Evolutionary conservation across 2,113 vertebrate genomes (phyloP), one percentile per base, ranked within the genome.

Genomic region (Tylochromis polylepis): DNA sequence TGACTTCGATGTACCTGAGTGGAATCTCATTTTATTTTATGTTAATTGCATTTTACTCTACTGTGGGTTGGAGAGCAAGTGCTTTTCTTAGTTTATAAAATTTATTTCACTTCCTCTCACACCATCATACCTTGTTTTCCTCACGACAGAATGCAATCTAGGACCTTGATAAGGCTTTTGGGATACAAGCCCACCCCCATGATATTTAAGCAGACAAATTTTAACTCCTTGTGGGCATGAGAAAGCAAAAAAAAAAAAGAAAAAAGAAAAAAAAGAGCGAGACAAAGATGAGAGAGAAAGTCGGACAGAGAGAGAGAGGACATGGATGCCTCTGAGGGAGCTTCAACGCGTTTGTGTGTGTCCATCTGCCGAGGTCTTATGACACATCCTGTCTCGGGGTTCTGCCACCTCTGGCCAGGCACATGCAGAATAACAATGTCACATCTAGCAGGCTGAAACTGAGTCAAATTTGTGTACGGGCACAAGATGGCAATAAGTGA

Each of bases 261-360:
- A 11, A 8, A 83, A 7, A 2, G 5, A 15, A 51, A n/a, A 51
- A n/a, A 18, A 58, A 57, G 18, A 58, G 81, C 22, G 81, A 82
- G 72, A 79, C 70, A 80, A 51, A 91, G 12, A 70, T 22, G 49
- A 53, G 53, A 80, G 38, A 85, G 46, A 79, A 55, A 65, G 34
- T 81, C 24, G 62, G 75, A 89, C 46, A 81, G 41, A 86, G 31
- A 81, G 41, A 86, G 31, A 85, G 67, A 87, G 89, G 82, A 93
- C 82, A 81, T n/a, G 41, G 46, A 72, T 87, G 90, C 60, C 92
- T 92, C 57, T 65, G 56, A 86, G 86, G 82, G 53, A 88, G 59
- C 49, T 22, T 49, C 81, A 46, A 11, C 65, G 88, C 78, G 16
- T 82, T 62, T 81, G 67, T 84, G 49, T 59, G 79, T 67, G 83